These are phyloP conservation scores for Busseola fusca DNA, from an alignment of 2,888 invertebrate genomes.

Conservation along the genomic window DNA sequence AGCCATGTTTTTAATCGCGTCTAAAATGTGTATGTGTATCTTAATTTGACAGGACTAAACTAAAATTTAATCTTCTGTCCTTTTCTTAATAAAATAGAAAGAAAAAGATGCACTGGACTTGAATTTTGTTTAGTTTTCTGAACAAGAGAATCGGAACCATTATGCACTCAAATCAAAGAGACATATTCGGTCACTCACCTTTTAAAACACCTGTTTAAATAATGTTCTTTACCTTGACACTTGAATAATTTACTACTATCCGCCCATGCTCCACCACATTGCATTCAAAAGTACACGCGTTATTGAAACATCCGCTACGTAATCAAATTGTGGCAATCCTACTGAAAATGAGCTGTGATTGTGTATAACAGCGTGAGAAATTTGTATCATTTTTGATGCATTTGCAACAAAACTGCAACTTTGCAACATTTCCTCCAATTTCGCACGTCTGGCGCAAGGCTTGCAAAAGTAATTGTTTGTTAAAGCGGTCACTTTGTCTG, in stretches of 20 bases:
- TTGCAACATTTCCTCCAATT: constrained; percentile 41
- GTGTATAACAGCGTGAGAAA: constrained; percentile 45
- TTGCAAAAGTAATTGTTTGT: constrained; percentile 55
- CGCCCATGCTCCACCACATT: constrained; percentile 17
- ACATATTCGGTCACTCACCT: constrained; percentile 5
- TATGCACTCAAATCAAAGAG: neutral
- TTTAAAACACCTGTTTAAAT: constrained; percentile 15
- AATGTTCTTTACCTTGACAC: constrained; percentile 31
- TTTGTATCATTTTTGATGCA: constrained; percentile 39
- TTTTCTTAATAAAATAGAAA: no score
- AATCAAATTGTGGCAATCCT: constrained; percentile 23
- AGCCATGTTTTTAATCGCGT: no score
- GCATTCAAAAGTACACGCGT: constrained; percentile 22
- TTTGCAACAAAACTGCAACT: constrained; percentile 31
- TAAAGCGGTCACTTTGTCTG: constrained; percentile 55
- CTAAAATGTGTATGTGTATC: no score
- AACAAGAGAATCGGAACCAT: no score
- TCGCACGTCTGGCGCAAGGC: constrained; percentile 45
- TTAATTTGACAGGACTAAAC: no score
- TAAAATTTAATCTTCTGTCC: no score
- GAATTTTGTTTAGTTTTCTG: no score
- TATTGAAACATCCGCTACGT: constrained; percentile 50
- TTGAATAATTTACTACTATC: constrained; percentile 39
- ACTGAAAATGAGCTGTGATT: constrained; percentile 27
- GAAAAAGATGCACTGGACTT: no score